Evolutionary conservation across 2,113 vertebrate species (phyloP), one percentile per base, ranked within the genome.

Genomic region (Eurystomus gularis): DNA sequence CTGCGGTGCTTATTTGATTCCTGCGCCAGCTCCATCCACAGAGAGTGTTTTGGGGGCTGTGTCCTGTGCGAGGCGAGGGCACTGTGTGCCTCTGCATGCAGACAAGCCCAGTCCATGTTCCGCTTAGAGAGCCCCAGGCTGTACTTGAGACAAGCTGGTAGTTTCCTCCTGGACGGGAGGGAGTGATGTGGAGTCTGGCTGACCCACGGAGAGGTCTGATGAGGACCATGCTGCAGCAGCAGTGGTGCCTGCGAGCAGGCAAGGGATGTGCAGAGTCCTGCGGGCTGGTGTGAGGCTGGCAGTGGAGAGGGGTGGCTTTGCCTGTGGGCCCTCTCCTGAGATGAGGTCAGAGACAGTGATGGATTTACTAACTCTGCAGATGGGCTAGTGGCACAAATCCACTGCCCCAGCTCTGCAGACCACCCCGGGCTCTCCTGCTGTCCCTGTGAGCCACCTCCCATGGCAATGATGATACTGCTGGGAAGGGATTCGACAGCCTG

Each of bases 381-480:
- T 7, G 11, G 29, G 24, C 20, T 70, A 55, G 29, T 73, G 55
- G 25, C 46, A 57, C 3, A 4, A 31, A 90, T 58, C 64, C 7
- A 2, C 52, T 91, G 52, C 44, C 39, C 44, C 19, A 57, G 23
- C 33, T 77, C 48, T 91, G 58, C 42, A 40, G 49, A 70, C 17
- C 11, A 3, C 3, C 2, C 15, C 13, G 29, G 10, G 40, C 55
- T 78, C 39, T 35, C 25, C 29, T 55, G 42, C 54, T 91, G 39
- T 35, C 9, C 20, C 28, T 0, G 0, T n/a, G 70, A 82, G 42
- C 48, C 44, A n/a, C 31, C 15, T 68, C 15, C 61, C 0, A 1
- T 42, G 79, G 57, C 33, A 80, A 58, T 68, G 48, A 40, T 1
- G 1, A 48, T 92, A 33, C 71, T 86, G 15, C 46, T n/a, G 65